Evolutionary conservation across 92 coral and sea anemone genomes (phyloP).

Genomic region (Pocillopora meandrina): DNA sequence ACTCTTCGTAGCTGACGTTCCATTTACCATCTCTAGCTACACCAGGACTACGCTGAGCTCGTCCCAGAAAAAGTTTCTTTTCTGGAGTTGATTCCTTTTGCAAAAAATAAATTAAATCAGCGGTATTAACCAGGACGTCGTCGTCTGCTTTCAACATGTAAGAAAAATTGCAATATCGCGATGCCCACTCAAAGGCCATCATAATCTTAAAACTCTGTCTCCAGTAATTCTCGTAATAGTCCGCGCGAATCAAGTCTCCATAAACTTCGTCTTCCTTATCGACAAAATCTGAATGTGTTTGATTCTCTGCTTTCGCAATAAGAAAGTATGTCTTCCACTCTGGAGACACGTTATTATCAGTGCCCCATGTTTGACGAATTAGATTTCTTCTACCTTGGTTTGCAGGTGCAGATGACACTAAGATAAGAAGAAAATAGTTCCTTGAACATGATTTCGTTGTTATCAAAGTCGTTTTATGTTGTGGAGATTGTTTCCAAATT

Average conservation of each 20-base stretch:
- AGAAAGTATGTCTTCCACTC: slow-evolving; percentile 30
- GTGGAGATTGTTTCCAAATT: slow-evolving; percentile 8
- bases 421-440: slow-evolving; percentile 2
- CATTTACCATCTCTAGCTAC: neutral
- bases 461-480: slow-evolving; percentile 5
- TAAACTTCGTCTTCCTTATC: neutral
- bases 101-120: neutral
- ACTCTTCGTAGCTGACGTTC: neutral
- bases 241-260: slow-evolving; percentile 16
- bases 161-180: slow-evolving; percentile 15
- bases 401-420: slow-evolving; percentile 19
- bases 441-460: slow-evolving; percentile 4
- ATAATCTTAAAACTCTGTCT: slow-evolving; percentile 18
- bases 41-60: neutral
- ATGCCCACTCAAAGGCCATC: slow-evolving; percentile 32
- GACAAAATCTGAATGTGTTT: neutral
- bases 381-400: slow-evolving; percentile 6
- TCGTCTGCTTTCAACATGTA: slow-evolving; percentile 2
- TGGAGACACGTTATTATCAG: neutral
- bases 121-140: slow-evolving; percentile 3
- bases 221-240: slow-evolving; percentile 10
- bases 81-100: neutral
- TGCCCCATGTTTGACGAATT: slow-evolving; percentile 27
- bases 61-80: neutral
- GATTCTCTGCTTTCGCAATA: neutral